A percentile compares a stretch with the other conserved stretches of the same genome.
These are phyloP conservation scores for Tapirus indicus DNA, from an alignment of 2,797 vertebrate genomes.

Conservation along the genomic window DNA sequence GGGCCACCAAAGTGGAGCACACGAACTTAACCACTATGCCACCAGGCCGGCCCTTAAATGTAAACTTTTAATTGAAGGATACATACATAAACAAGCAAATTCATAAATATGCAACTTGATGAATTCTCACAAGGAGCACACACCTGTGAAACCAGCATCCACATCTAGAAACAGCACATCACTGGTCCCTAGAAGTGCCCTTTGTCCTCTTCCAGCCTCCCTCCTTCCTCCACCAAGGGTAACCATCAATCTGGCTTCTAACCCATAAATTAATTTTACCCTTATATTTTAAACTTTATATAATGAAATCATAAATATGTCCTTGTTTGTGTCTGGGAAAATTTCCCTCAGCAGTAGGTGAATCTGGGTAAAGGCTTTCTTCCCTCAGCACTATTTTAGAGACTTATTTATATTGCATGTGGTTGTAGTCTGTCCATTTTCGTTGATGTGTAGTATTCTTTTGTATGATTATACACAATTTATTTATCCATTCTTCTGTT, in stretches of 20 bases:
- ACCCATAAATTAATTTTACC: not conserved
- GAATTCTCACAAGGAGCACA: not conserved
- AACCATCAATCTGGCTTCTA: not conserved
- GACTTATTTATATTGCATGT: not conserved
- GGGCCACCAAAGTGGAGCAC: no score
- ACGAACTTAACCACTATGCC: no score
- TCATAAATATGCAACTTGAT: not conserved
- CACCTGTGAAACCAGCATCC: not conserved
- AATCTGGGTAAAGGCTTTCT: not conserved
- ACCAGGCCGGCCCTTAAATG: not conserved
- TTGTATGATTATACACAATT: not conserved
- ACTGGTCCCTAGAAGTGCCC: not conserved
- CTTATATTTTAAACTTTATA: not conserved
- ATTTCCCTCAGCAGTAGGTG: not conserved
- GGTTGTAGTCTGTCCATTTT: not conserved
- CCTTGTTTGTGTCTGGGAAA: conserved; percentile 41
- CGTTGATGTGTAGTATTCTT: conserved; percentile 25
- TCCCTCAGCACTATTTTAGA: not conserved
- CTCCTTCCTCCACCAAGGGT: not conserved
- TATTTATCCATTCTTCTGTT: conserved; percentile 9
- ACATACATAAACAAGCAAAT: not conserved
- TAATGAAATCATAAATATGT: not conserved
- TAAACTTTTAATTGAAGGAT: not conserved
- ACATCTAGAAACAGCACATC: not conserved
- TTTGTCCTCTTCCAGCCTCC: not conserved